phyloP scores from a whole-genome alignment of 2,888 invertebrate species.

The Drosophila formosana region DNA sequence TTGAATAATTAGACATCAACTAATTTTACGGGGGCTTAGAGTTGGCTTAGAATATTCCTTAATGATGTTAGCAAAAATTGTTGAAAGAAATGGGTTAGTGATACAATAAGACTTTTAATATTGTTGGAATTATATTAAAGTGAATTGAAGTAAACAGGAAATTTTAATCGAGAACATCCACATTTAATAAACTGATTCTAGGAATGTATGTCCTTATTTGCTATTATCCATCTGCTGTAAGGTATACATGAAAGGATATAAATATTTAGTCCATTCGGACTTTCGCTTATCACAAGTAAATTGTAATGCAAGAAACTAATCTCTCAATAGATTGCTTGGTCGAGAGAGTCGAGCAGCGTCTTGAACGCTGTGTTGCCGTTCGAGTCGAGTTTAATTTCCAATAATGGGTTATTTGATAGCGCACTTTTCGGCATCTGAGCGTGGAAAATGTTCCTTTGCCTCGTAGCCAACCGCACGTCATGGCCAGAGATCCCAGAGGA shows the following conservation, averaged over 20 bases:
- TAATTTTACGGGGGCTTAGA: too few species aligned
- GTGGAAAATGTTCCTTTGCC: too few species aligned
- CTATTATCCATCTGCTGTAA: neutral
- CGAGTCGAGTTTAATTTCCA: constrained; percentile 5
- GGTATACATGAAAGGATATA: neutral
- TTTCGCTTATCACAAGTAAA: constrained; percentile 4
- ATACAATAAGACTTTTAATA: too few species aligned
- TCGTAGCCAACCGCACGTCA: neutral
- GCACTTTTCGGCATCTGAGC: constrained; percentile 8
- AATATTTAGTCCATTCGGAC: neutral
- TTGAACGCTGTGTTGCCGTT: neutral
- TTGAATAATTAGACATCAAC: too few species aligned
- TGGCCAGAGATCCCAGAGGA: constrained; percentile 12
- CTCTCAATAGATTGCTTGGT: constrained; percentile 1
- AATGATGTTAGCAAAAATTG: too few species aligned
- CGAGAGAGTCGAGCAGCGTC: neutral
- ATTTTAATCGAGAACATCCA: too few species aligned
- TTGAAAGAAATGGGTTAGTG: too few species aligned
- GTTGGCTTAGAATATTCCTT: too few species aligned
- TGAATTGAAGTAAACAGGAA: too few species aligned
- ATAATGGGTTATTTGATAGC: constrained; percentile 9
- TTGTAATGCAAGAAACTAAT: constrained; percentile 8
- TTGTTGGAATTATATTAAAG: too few species aligned
- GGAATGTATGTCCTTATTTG: too few species aligned
- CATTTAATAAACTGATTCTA: too few species aligned